Evolutionary conservation across 2,888 invertebrate species (phyloP).

Genomic region (Pyrrhia umbra): DNA sequence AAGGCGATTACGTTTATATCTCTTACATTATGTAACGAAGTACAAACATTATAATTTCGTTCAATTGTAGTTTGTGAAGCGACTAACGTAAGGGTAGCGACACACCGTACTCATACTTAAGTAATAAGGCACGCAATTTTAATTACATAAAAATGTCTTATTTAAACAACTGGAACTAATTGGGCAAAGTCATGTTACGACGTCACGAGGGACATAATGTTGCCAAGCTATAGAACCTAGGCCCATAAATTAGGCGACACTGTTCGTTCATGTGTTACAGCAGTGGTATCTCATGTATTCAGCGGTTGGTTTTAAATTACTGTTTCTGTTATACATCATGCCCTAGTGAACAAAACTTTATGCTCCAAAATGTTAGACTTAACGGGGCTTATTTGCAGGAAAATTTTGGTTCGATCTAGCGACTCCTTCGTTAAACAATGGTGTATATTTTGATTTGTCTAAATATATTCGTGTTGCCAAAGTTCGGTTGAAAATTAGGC

Average conservation of each 20-base stretch:
- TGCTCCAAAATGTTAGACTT: too few relatives aligned
- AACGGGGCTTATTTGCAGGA: too few relatives aligned
- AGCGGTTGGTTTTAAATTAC: too few relatives aligned
- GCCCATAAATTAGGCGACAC: background rate
- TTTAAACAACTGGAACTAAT: background rate
- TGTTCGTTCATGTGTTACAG: too few relatives aligned
- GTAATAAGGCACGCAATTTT: background rate
- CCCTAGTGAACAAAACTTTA: too few relatives aligned
- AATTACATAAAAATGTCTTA: background rate
- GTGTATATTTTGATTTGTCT: too few relatives aligned
- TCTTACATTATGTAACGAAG: slow-evolving; percentile 2
- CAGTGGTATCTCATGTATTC: background rate
- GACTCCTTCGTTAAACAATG: too few relatives aligned
- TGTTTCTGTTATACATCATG: background rate
- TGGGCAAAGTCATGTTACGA: background rate
- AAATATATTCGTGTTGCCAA: background rate
- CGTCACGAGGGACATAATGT: background rate
- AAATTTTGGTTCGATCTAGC: too few relatives aligned
- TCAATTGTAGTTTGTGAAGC: slow-evolving; percentile 13
- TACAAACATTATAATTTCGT: slow-evolving; percentile 12
- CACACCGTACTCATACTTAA: background rate
- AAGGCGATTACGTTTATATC: slow-evolving; percentile 12
- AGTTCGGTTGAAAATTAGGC: background rate
- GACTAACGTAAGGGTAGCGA: slow-evolving; percentile 17
- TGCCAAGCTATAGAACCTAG: background rate